These are phyloP conservation scores for Lysandra coridon DNA, from an alignment of 2,888 invertebrate species.

Conservation along the genomic window DNA sequence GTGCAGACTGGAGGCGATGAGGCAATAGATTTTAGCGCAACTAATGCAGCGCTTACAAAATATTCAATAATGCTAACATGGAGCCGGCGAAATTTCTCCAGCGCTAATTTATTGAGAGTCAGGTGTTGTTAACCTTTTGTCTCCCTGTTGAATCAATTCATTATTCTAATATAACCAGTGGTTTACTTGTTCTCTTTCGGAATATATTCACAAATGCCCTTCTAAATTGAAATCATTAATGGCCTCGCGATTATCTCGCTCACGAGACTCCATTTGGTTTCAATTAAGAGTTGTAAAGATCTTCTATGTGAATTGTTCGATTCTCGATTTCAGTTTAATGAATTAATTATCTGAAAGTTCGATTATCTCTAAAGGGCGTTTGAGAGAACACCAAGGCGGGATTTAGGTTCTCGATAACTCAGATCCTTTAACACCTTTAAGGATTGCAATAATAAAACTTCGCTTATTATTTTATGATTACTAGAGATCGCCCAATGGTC, in stretches of 20 bases:
- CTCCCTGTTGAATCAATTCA: slow-evolving; percentile 56
- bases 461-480: neutral
- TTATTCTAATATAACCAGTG: slow-evolving; percentile 54
- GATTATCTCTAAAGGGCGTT: slow-evolving; percentile 50
- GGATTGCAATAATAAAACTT: neutral
- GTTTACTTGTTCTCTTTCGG: slow-evolving; percentile 57
- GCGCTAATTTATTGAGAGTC: slow-evolving; percentile 34
- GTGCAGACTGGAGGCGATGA: slow-evolving; percentile 7
- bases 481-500: too few species aligned
- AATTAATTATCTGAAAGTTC: slow-evolving; percentile 60
- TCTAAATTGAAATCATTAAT: slow-evolving; percentile 78
- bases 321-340: slow-evolving; percentile 65
- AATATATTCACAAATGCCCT: slow-evolving; percentile 70
- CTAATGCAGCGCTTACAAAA: slow-evolving; percentile 17
- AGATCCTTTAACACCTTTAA: neutral
- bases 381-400: slow-evolving; percentile 41
- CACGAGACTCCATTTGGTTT: slow-evolving; percentile 69
- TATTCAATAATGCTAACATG: slow-evolving; percentile 12
- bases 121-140: slow-evolving; percentile 42
- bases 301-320: slow-evolving; percentile 73
- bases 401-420: slow-evolving; percentile 24
- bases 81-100: slow-evolving; percentile 4
- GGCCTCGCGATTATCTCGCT: slow-evolving; percentile 73
- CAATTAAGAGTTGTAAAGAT: slow-evolving; percentile 76
- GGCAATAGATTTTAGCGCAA: slow-evolving; percentile 13